These are phyloP conservation scores for Danio kyathit DNA, from an alignment of 2,797 vertebrate genomes.

Conservation along the genomic window DNA sequence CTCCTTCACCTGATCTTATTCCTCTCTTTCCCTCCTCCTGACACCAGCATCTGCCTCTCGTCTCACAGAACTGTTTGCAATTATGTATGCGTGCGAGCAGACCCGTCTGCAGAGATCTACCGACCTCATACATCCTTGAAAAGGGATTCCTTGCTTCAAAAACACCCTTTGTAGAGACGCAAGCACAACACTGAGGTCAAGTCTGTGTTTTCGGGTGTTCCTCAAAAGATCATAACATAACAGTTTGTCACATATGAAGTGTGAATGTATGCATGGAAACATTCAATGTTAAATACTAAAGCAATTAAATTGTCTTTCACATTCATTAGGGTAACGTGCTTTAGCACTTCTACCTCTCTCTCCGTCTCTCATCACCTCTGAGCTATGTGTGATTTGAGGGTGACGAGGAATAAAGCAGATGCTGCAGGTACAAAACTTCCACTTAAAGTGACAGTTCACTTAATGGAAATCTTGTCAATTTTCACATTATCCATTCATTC, in stretches of 20 bases:
- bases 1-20: conserved; percentile 28
- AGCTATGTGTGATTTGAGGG: background rate
- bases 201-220: background rate
- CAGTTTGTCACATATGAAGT: background rate
- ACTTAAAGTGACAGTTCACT: conserved; percentile 25
- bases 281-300: background rate
- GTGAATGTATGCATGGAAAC: background rate
- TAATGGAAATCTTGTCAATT: background rate
- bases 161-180: conserved; percentile 1
- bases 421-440: conserved; percentile 43
- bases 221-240: background rate
- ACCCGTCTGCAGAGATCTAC: conserved; percentile 2
- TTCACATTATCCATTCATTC: background rate
- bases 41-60: conserved; percentile 8
- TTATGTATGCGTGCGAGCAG: background rate
- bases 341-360: conserved; percentile 36
- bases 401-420: conserved; percentile 23
- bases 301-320: conserved; percentile 24
- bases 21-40: conserved; percentile 17
- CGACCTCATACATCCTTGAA: background rate
- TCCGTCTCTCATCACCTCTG: background rate
- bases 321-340: conserved; percentile 29
- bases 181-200: background rate
- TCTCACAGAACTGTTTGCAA: conserved; percentile 13
- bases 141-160: conserved; percentile 14